Conservation (phyloP, 1,140 invertebrate genomes). For the Charaxes varanes region DNA sequence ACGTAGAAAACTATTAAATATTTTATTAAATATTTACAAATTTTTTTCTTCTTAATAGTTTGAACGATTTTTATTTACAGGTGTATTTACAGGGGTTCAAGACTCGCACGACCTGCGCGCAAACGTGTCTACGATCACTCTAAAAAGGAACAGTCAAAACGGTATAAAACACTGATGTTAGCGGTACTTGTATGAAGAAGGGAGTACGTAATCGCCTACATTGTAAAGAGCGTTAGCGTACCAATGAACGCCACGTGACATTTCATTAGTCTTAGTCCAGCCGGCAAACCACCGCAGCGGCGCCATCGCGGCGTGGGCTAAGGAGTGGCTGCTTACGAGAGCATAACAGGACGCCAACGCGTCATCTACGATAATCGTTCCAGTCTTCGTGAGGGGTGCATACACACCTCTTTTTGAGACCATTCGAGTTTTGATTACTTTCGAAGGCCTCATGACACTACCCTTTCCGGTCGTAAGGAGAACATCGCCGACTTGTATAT, state of each 20-base stretch:
- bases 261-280: slow-evolving; percentile 30
- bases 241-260: slow-evolving; percentile 84
- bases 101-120: slow-evolving; percentile 58
- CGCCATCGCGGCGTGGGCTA: slow-evolving; percentile 90
- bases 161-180: slow-evolving; percentile 26
- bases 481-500: slow-evolving; percentile 52
- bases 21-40: slow-evolving; percentile 35
- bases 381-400: slow-evolving; percentile 91
- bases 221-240: slow-evolving; percentile 88
- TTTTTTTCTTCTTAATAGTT: slow-evolving; percentile 11
- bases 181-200: slow-evolving; percentile 70
- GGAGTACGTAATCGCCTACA: slow-evolving; percentile 81
- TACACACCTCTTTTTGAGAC: slow-evolving; percentile 83
- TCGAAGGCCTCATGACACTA: slow-evolving; percentile 74
- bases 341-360: slow-evolving; percentile 97
- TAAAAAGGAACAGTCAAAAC: slow-evolving; percentile 18
- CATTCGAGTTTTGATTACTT: slow-evolving; percentile 76
- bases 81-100: slow-evolving; percentile 48
- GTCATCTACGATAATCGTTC: slow-evolving; percentile 92
- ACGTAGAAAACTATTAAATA: slow-evolving; percentile 28
- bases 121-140: slow-evolving; percentile 23
- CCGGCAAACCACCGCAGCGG: slow-evolving; percentile 79
- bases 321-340: slow-evolving; percentile 85
- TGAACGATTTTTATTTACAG: slow-evolving; percentile 20
- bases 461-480: slow-evolving; percentile 71